Conservation (phyloP, 23 tunicate species). For the Trididemnum miniatum region DNA sequence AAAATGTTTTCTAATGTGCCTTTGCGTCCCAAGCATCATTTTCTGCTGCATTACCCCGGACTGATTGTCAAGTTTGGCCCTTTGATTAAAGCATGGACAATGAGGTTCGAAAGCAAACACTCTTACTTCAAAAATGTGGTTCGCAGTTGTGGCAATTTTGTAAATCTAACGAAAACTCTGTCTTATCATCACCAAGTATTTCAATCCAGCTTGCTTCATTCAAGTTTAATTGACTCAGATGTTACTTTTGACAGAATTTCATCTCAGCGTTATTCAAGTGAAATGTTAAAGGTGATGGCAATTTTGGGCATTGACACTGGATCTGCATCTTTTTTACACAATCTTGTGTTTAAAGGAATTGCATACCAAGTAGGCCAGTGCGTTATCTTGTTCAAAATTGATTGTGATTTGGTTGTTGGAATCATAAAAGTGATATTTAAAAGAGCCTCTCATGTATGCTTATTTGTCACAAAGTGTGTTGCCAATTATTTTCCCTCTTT, state of each 20-base stretch:
- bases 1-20: slow-evolving; percentile 8
- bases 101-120: slow-evolving; percentile 57
- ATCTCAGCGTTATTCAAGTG: neutral
- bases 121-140: slow-evolving; percentile 37
- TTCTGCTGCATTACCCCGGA: slow-evolving; percentile 37
- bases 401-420: neutral
- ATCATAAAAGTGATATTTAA: neutral
- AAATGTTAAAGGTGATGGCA: neutral
- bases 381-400: neutral
- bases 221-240: neutral
- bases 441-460: neutral
- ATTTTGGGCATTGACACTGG: neutral
- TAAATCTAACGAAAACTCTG: slow-evolving; percentile 32
- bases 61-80: slow-evolving; percentile 44
- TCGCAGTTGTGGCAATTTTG: slow-evolving; percentile 14
- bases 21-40: slow-evolving; percentile 55
- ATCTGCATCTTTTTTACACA: neutral
- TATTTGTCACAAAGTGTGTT: neutral
- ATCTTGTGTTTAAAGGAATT: neutral
- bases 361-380: neutral
- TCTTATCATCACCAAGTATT: slow-evolving; percentile 34
- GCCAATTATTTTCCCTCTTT: neutral
- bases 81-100: slow-evolving; percentile 34
- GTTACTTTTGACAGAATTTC: neutral
- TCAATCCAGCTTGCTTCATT: slow-evolving; percentile 2